A percentile compares a stretch with the other conserved stretches of the same genome.
Conservation (phyloP, 30 jellyfish, hydroid and myxozoan species). For the Sanderia malayensis region DNA sequence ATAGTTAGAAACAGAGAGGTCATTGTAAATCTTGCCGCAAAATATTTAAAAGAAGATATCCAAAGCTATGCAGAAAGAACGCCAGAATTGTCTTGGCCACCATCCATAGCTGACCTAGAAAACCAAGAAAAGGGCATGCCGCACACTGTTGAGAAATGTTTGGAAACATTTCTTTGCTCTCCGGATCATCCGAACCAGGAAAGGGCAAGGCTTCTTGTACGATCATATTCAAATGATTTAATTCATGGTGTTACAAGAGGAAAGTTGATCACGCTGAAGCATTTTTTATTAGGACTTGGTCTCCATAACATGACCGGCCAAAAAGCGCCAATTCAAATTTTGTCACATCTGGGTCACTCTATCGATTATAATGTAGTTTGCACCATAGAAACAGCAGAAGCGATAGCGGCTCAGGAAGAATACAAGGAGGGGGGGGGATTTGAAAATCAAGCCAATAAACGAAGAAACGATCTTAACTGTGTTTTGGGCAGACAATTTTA, state of each 20-base stretch:
- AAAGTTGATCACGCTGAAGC: slow-evolving; percentile 30
- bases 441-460: background rate
- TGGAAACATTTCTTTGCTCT: background rate
- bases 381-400: slow-evolving; percentile 25
- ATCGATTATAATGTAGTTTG: slow-evolving; percentile 17
- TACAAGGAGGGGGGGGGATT: background rate
- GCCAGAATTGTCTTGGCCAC: slow-evolving; percentile 28
- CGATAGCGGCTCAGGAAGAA: slow-evolving; percentile 1
- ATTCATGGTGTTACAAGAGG: slow-evolving; percentile 44
- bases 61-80: background rate
- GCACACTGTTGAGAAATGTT: background rate
- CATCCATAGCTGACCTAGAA: background rate
- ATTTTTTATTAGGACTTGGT: slow-evolving; percentile 41
- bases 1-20: background rate
- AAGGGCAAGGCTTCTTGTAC: background rate
- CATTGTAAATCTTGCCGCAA: slow-evolving; percentile 30
- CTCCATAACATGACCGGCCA: slow-evolving; percentile 47
- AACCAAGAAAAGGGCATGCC: background rate
- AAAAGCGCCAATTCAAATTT: slow-evolving; percentile 2
- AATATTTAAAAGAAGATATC: slow-evolving; percentile 16
- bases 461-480: slow-evolving; percentile 7
- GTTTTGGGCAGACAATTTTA: slow-evolving; percentile 50
- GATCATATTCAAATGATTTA: slow-evolving; percentile 20
- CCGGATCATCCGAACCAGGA: background rate
- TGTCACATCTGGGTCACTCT: slow-evolving; percentile 32